These are phyloP conservation scores for Aricia artaxerxes DNA, from an alignment of 2,888 invertebrate species.

Conservation along the genomic window DNA sequence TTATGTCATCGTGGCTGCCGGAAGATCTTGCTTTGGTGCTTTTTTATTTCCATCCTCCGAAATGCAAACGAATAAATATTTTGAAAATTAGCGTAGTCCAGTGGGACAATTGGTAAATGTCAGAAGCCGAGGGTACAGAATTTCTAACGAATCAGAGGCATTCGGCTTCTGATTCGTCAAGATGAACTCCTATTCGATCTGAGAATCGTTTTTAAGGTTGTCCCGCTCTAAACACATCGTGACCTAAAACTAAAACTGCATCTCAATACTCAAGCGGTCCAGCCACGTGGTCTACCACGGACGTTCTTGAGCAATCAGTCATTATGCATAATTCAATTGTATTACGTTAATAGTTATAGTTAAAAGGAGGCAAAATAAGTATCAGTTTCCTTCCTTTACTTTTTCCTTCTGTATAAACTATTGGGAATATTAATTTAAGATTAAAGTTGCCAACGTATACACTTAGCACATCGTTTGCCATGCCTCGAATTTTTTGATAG, in stretches of 20 bases:
- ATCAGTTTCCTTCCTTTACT: constrained; percentile 16
- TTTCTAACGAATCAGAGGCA: too few species aligned
- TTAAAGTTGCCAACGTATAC: not conserved
- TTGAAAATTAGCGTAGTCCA: too few species aligned
- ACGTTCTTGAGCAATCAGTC: not conserved
- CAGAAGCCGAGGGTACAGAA: too few species aligned
- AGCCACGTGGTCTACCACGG: not conserved
- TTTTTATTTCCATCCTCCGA: too few species aligned
- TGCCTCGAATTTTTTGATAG: not conserved
- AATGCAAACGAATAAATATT: too few species aligned
- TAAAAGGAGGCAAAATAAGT: constrained; percentile 16
- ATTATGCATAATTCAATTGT: constrained; percentile 15
- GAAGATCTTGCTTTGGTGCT: too few species aligned
- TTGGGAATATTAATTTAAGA: constrained; percentile 7
- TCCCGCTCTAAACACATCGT: not conserved
- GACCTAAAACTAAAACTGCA: not conserved
- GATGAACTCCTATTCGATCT: not conserved
- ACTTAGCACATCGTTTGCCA: not conserved
- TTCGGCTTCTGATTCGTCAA: too few species aligned
- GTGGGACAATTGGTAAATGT: too few species aligned
- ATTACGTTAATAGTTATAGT: constrained; percentile 5
- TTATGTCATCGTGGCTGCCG: not conserved
- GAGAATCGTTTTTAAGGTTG: not conserved
- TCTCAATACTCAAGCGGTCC: not conserved
- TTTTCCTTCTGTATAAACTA: constrained; percentile 5